Conservation (phyloP, 2,888 invertebrate species). For the Tubulanus polymorphus region DNA sequence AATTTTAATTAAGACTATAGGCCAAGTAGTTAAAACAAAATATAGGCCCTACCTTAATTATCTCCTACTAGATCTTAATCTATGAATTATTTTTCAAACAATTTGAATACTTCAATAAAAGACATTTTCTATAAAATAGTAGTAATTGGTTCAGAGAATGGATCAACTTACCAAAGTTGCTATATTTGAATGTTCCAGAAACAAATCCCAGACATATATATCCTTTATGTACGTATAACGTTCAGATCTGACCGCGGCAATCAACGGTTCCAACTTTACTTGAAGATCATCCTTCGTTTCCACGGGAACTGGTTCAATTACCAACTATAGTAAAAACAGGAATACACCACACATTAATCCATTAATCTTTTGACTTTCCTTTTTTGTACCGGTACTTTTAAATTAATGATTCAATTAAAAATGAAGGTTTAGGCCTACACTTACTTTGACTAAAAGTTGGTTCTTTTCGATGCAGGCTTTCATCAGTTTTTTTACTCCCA, state of each 20-base stretch:
- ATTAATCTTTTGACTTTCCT: too few relatives aligned
- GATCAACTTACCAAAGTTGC: slow-evolving; percentile 40
- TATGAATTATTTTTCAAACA: too few relatives aligned
- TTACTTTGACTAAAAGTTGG: slow-evolving; percentile 7
- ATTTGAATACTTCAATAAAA: too few relatives aligned
- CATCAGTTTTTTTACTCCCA: slow-evolving; percentile 7
- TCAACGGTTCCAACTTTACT: slow-evolving; percentile 40
- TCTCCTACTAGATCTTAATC: too few relatives aligned
- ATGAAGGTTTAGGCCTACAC: too few relatives aligned
- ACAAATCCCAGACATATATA: slow-evolving; percentile 47
- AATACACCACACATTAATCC: too few relatives aligned
- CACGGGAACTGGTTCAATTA: slow-evolving; percentile 31
- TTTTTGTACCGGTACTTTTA: too few relatives aligned
- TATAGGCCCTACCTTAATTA: too few relatives aligned
- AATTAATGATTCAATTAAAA: background rate
- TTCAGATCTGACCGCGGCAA: slow-evolving; percentile 38
- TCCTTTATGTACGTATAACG: slow-evolving; percentile 40
- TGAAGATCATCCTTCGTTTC: slow-evolving; percentile 37
- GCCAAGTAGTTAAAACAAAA: too few relatives aligned
- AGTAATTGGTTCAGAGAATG: background rate
- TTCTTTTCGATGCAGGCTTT: slow-evolving; percentile 11
- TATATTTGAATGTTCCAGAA: slow-evolving; percentile 42
- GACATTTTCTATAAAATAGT: too few relatives aligned
- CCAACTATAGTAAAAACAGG: slow-evolving; percentile 27
- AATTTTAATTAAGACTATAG: too few relatives aligned